phyloP scores from a whole-genome alignment of 1,140 invertebrate genomes.

The Aleiodes sp. region DNA sequence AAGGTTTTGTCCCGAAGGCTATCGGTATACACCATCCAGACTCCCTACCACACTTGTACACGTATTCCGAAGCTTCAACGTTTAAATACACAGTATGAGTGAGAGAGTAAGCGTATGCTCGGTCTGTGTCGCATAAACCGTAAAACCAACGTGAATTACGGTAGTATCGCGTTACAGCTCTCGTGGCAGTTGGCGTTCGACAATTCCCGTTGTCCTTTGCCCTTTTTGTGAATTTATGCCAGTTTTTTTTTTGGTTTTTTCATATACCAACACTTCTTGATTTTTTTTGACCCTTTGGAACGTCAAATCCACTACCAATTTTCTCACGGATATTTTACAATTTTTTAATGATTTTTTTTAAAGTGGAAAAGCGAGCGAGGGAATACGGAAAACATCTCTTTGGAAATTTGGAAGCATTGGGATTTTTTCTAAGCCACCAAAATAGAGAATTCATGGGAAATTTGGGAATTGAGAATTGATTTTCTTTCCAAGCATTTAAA shows the following conservation, averaged over 20 bases:
- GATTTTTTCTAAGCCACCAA: too few relatives aligned
- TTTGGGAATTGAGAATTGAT: too few relatives aligned
- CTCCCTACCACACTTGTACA: constrained; percentile 7
- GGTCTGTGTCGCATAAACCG: constrained; percentile 65
- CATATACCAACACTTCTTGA: too few relatives aligned
- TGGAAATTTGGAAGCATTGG: too few relatives aligned
- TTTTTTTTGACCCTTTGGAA: background rate
- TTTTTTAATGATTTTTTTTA: too few relatives aligned
- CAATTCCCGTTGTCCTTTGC: constrained; percentile 60
- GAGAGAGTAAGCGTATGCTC: constrained; percentile 57
- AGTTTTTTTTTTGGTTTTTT: constrained; percentile 56
- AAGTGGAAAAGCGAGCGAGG: too few relatives aligned
- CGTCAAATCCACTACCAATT: background rate
- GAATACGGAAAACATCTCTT: too few relatives aligned
- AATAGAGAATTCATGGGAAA: too few relatives aligned
- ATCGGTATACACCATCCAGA: background rate
- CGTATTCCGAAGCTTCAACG: background rate
- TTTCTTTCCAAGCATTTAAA: too few relatives aligned
- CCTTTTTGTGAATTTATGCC: constrained; percentile 57
- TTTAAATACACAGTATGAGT: constrained; percentile 58
- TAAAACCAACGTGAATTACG: constrained; percentile 67
- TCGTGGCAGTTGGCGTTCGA: constrained; percentile 50
- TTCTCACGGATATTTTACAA: too few relatives aligned
- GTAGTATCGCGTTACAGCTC: constrained; percentile 63
- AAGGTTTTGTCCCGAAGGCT: constrained; percentile 61